Evolutionary conservation across 2,797 vertebrate species (phyloP).

Genomic region (Rhynchotus rufescens): DNA sequence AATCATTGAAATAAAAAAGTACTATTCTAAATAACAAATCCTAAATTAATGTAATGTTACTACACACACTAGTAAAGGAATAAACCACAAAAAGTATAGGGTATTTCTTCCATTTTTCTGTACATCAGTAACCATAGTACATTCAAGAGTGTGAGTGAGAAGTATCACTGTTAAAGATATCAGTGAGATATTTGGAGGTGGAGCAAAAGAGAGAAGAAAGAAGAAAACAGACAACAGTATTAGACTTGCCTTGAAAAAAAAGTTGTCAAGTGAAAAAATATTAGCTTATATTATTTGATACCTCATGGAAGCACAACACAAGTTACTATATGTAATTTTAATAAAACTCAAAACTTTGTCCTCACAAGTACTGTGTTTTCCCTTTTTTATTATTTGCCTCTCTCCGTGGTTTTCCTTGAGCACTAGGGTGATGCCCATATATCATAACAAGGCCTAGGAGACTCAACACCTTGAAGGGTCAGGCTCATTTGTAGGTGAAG

Average conservation of each 20-base stretch:
- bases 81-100: neutral
- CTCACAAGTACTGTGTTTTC: neutral
- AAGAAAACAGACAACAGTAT: neutral
- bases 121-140: neutral
- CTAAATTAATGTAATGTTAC: neutral
- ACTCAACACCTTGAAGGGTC: neutral
- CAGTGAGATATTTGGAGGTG: neutral
- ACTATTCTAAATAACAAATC: neutral
- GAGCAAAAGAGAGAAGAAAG: neutral
- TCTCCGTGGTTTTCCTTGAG: neutral
- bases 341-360: neutral
- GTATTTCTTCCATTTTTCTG: neutral
- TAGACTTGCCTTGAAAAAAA: neutral
- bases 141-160: neutral
- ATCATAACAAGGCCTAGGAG: neutral
- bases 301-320: neutral
- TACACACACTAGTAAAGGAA: neutral
- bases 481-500: neutral
- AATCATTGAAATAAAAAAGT: neutral
- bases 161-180: neutral
- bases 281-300: neutral
- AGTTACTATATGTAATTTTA: neutral
- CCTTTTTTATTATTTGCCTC: neutral
- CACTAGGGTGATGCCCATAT: neutral
- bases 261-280: neutral